These are phyloP conservation scores for Pollimyrus isidori DNA, from an alignment of 2,113 vertebrate genomes.

Conservation along the genomic window DNA sequence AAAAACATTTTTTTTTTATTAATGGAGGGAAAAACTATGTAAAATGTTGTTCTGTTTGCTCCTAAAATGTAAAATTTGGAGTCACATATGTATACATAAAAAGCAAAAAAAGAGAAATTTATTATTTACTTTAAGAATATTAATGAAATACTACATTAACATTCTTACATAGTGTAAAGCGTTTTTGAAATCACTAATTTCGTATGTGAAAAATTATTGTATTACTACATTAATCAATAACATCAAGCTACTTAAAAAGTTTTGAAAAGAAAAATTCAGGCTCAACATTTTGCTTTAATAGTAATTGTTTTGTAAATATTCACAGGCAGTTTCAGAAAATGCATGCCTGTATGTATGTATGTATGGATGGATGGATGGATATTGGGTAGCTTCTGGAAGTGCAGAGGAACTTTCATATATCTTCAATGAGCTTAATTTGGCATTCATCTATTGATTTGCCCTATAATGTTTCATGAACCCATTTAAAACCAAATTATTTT, in stretches of 20 bases:
- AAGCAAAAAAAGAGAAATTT: neutral
- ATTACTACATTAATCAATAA: neutral
- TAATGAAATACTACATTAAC: neutral
- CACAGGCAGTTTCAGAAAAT: too few species aligned
- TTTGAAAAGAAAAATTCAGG: neutral
- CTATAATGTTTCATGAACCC: neutral
- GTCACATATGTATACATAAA: neutral
- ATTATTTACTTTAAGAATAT: neutral
- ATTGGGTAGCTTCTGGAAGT: neutral
- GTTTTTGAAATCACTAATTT: neutral
- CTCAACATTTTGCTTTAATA: too few species aligned
- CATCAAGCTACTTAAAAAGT: neutral
- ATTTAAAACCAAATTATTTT: conserved; percentile 9
- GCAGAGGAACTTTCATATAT: neutral
- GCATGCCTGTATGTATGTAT: too few species aligned
- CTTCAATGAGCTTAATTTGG: neutral
- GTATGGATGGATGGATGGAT: neutral
- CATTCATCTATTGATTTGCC: neutral
- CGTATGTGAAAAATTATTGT: neutral
- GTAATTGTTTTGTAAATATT: too few species aligned
- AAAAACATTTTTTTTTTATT: neutral
- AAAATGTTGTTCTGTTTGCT: neutral
- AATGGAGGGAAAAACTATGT: neutral
- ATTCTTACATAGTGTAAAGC: neutral
- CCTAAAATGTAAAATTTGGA: neutral